Conservation (phyloP, 2,888 invertebrate genomes). For the Xanthia icteritia region DNA sequence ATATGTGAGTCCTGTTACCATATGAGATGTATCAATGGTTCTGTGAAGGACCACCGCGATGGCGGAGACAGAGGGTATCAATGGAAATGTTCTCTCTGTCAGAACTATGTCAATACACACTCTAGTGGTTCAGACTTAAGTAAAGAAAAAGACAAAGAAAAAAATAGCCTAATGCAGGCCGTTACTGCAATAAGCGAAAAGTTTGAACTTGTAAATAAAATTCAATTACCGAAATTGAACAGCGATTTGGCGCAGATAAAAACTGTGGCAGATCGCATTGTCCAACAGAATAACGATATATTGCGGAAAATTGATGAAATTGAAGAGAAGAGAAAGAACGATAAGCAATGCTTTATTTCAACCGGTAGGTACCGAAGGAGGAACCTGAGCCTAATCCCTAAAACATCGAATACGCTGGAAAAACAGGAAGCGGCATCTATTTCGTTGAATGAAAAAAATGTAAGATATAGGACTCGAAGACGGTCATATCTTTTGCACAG, state of each 20-base stretch:
- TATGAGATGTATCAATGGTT: slow-evolving; percentile 68
- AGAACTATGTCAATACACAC: slow-evolving; percentile 66
- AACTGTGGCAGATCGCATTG: slow-evolving; percentile 74
- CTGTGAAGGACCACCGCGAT: slow-evolving; percentile 66
- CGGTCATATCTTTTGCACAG: slow-evolving; percentile 75
- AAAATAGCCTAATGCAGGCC: slow-evolving; percentile 65
- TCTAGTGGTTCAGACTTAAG: slow-evolving; percentile 51
- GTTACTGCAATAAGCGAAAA: slow-evolving; percentile 78
- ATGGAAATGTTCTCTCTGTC: slow-evolving; percentile 81
- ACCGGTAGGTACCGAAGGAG: slow-evolving; percentile 69
- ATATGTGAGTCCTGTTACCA: slow-evolving; percentile 75
- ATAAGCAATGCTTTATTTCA: slow-evolving; percentile 52
- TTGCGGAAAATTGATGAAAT: slow-evolving; percentile 74
- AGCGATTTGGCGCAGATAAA: slow-evolving; percentile 79
- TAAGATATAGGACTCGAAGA: slow-evolving; percentile 73
- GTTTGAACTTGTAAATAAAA: slow-evolving; percentile 82
- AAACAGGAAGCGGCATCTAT: slow-evolving; percentile 63
- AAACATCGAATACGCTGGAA: slow-evolving; percentile 54
- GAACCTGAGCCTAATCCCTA: slow-evolving; percentile 67
- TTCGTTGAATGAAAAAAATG: slow-evolving; percentile 69
- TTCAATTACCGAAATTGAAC: slow-evolving; percentile 82
- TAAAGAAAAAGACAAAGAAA: slow-evolving; percentile 66
- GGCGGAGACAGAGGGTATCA: slow-evolving; percentile 76
- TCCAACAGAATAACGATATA: slow-evolving; percentile 80
- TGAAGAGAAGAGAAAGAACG: slow-evolving; percentile 66